Percentiles rank a stretch among this genome's conserved stretches.
Evolutionary conservation across 2,797 vertebrate species (phyloP).

Genomic region (Aotus griseimembra): DNA sequence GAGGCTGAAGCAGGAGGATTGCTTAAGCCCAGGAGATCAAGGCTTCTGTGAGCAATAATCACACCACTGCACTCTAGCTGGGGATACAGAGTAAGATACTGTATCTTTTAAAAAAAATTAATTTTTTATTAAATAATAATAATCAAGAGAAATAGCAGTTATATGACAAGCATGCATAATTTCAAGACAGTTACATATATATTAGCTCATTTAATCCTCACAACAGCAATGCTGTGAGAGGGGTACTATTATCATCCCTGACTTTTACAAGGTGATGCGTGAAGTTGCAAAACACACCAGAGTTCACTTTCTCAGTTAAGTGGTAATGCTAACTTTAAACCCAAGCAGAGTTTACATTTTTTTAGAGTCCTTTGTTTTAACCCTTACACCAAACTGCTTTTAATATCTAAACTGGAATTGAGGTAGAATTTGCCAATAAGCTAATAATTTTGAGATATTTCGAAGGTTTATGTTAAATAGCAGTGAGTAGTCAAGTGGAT

Average conservation of each 20-base stretch:
- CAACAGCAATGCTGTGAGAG: neutral
- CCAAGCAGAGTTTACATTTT: neutral
- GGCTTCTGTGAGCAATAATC: neutral
- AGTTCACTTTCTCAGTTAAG: neutral
- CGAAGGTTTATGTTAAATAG: neutral
- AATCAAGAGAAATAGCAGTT: neutral
- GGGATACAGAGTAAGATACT: neutral
- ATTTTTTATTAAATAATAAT: neutral
- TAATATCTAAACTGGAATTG: neutral
- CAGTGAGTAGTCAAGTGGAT: neutral
- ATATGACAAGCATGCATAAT: neutral
- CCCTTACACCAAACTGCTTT: neutral
- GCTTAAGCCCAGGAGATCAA: neutral
- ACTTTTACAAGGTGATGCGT: neutral
- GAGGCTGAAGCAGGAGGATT: neutral
- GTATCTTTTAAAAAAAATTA: neutral
- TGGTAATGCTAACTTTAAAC: neutral
- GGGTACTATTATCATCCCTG: neutral
- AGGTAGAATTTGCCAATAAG: neutral
- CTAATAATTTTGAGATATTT: conserved; percentile 9
- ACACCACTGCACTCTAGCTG: neutral
- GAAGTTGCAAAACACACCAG: neutral
- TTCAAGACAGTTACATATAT: neutral
- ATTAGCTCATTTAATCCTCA: neutral
- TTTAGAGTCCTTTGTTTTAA: neutral